A percentile compares a stretch with the other conserved stretches of the same genome.
These are phyloP conservation scores for Emmelina monodactyla DNA, from an alignment of 2,888 invertebrate genomes.

Conservation along the genomic window DNA sequence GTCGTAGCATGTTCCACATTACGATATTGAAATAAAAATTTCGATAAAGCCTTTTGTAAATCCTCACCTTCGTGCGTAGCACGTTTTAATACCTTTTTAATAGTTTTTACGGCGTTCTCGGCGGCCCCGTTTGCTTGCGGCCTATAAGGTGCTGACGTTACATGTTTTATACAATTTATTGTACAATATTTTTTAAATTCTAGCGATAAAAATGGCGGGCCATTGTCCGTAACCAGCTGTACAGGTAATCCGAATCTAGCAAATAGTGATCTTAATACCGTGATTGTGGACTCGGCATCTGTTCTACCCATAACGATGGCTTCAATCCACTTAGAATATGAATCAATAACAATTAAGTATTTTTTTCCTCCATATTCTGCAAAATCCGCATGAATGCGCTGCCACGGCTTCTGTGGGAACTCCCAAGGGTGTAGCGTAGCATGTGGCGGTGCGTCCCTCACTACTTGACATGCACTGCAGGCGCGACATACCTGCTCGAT, in stretches of 20 bases:
- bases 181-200: conserved; percentile 11
- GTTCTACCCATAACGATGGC: conserved; percentile 11
- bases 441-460: conserved; percentile 12
- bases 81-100: conserved; percentile 15
- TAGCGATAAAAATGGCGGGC: conserved; percentile 4
- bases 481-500: conserved; percentile 5
- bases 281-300: conserved; percentile 6
- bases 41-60: conserved; percentile 8
- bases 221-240: conserved; percentile 15
- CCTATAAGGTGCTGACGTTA: conserved; percentile 6
- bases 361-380: conserved; percentile 11
- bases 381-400: conserved; percentile 16
- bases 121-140: conserved; percentile 14
- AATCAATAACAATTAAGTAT: conserved; percentile 17
- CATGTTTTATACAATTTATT: conserved; percentile 8
- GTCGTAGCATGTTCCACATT: conserved; percentile 15
- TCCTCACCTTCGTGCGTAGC: conserved; percentile 10
- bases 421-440: conserved; percentile 12
- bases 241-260: conserved; percentile 15
- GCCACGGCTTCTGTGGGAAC: conserved; percentile 16
- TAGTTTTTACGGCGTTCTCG: conserved; percentile 16
- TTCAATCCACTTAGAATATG: conserved; percentile 19
- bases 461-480: conserved; percentile 9
- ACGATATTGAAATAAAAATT: conserved; percentile 14
- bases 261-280: conserved; percentile 11